These are phyloP conservation scores for Diarsia brunnea DNA, from an alignment of 2,888 invertebrate species.

Conservation along the genomic window DNA sequence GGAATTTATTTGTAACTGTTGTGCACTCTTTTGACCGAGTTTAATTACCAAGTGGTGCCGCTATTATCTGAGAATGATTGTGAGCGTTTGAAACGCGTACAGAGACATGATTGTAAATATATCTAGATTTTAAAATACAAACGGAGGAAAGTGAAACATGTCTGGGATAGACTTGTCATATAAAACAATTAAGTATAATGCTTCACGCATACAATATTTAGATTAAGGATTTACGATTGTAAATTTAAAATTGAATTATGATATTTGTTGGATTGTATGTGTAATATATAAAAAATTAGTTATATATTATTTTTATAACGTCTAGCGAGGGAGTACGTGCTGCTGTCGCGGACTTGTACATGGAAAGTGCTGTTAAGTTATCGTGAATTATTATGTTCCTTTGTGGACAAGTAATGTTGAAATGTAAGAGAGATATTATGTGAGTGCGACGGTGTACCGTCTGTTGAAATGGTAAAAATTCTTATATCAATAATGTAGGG, in stretches of 20 bases:
- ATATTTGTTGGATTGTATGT: conserved; percentile 87
- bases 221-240: conserved; percentile 85
- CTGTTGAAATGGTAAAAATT: conserved; percentile 67
- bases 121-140: conserved; percentile 60
- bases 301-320: conserved; percentile 86
- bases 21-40: conserved; percentile 61
- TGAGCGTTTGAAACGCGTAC: conserved; percentile 77
- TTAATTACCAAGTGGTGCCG: conserved; percentile 67
- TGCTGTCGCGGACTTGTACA: conserved; percentile 75
- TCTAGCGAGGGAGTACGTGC: conserved; percentile 76
- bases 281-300: conserved; percentile 86
- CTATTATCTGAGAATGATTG: conserved; percentile 65
- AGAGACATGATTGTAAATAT: conserved; percentile 75
- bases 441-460: conserved; percentile 57
- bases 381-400: conserved; percentile 57
- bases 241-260: conserved; percentile 87
- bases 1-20: conserved; percentile 58
- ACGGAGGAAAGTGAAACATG: conserved; percentile 49
- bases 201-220: conserved; percentile 78
- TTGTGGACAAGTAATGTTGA: conserved; percentile 55
- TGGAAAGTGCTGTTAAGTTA: conserved; percentile 75
- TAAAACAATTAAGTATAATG: conserved; percentile 72
- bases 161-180: conserved; percentile 68
- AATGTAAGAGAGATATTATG: conserved; percentile 64
- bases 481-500: conserved; percentile 82